Percentiles rank a stretch among this genome's conserved stretches.
phyloP scores from a whole-genome alignment of 2,113 vertebrate species.

The Saguinus midas region DNA sequence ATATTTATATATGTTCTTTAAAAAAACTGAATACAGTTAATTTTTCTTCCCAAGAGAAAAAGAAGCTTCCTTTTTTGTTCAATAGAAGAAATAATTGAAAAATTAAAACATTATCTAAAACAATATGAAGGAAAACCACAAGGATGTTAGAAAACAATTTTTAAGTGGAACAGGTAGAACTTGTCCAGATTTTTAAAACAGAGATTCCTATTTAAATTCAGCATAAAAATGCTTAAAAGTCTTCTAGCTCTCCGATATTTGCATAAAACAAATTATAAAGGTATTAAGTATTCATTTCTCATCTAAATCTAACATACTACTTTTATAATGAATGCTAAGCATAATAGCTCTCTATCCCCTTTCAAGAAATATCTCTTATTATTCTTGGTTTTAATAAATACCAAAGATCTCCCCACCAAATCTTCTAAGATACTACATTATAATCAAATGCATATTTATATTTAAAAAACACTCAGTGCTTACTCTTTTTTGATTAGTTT shows the following conservation, averaged over 20 bases:
- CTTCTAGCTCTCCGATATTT: slow-evolving; percentile 53
- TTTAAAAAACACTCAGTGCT: slow-evolving; percentile 43
- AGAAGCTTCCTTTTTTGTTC: slow-evolving; percentile 52
- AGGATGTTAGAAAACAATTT: slow-evolving; percentile 11
- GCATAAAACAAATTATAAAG: slow-evolving; percentile 70
- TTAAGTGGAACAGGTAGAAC: slow-evolving; percentile 43
- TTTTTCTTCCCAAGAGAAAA: slow-evolving; percentile 60
- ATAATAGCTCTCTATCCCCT: slow-evolving; percentile 53
- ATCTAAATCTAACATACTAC: slow-evolving; percentile 66
- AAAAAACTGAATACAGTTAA: slow-evolving; percentile 42
- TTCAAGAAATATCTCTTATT: slow-evolving; percentile 61
- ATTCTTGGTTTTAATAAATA: slow-evolving; percentile 68
- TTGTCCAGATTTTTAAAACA: slow-evolving; percentile 53
- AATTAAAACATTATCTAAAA: slow-evolving; percentile 64
- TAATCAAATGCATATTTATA: slow-evolving; percentile 52
- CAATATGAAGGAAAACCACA: slow-evolving; percentile 48
- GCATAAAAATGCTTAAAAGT: slow-evolving; percentile 57
- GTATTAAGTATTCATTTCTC: slow-evolving; percentile 72
- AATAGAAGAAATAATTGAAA: slow-evolving; percentile 57
- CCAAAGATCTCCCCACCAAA: slow-evolving; percentile 26
- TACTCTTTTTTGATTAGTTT: slow-evolving; percentile 47
- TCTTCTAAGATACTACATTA: slow-evolving; percentile 56
- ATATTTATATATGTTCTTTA: slow-evolving; percentile 65
- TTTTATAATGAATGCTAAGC: slow-evolving; percentile 64
- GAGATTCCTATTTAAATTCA: slow-evolving; percentile 57